A percentile compares a stretch with the other conserved stretches of the same genome.
Evolutionary conservation across 2,113 vertebrate species (phyloP).

Genomic region (Urocolius indicus): DNA sequence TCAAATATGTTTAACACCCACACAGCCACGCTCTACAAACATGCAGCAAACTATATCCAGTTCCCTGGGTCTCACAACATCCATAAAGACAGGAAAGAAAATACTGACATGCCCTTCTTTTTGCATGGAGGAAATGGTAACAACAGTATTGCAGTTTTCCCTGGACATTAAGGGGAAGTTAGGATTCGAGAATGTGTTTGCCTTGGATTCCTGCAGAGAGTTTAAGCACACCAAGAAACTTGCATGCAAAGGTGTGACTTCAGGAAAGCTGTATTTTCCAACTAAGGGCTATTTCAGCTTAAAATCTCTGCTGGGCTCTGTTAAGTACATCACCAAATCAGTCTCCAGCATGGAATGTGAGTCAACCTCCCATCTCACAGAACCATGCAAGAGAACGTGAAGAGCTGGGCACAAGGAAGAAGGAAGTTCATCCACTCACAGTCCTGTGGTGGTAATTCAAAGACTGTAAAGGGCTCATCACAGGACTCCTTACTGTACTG

Average conservation of each 20-base stretch:
- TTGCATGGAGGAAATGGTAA: neutral
- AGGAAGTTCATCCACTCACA: neutral
- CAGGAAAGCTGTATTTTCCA: neutral
- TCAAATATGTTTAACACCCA: neutral
- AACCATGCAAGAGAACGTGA: neutral
- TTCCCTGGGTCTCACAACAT: neutral
- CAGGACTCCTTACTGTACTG: neutral
- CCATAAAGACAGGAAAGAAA: neutral
- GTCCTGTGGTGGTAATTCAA: neutral
- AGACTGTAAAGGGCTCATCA: accelerated
- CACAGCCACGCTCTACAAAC: neutral
- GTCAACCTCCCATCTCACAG: neutral
- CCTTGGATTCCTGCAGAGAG: neutral
- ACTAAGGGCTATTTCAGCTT: neutral
- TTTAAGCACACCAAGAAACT: neutral
- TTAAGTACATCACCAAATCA: neutral
- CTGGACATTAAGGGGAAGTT: neutral
- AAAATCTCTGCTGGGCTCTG: neutral
- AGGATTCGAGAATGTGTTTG: neutral
- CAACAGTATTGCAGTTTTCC: neutral
- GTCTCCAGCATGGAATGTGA: accelerated
- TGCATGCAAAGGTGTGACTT: neutral
- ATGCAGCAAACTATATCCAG: neutral
- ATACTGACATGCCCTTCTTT: neutral
- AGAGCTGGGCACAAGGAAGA: neutral